Percentiles rank a stretch among this genome's conserved stretches.
phyloP scores from a whole-genome alignment of 1,140 invertebrate species.

The Lysiphlebus fabarum region DNA sequence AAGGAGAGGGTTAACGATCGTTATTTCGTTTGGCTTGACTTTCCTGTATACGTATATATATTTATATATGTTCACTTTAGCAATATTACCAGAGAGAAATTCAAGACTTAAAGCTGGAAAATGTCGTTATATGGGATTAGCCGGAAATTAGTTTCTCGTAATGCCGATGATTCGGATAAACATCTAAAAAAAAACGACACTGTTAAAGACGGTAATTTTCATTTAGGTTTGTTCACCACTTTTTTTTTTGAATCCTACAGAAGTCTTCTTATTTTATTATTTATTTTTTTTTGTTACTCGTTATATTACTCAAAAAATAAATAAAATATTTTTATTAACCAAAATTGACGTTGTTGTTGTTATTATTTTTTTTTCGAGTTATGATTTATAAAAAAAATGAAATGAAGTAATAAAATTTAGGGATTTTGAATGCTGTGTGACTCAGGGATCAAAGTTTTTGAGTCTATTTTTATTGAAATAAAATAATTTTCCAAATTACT shows the following conservation, averaged over 20 bases:
- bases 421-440: no score
- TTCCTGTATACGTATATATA: not conserved
- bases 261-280: not conserved
- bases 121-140: conserved; percentile 8
- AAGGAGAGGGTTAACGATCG: conserved; percentile 9
- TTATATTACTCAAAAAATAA: no score
- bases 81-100: not conserved
- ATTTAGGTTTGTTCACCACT: conserved; percentile 13
- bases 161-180: conserved; percentile 17
- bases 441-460: no score
- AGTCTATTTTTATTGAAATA: no score
- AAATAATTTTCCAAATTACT: no score
- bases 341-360: no score
- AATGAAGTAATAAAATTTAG: no score
- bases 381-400: no score
- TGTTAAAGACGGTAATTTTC: conserved; percentile 17
- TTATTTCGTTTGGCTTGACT: conserved; percentile 1
- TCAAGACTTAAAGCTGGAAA: not conserved
- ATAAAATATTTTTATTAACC: no score
- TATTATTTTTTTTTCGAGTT: no score
- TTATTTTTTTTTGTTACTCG: conserved; percentile 3
- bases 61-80: conserved; percentile 3
- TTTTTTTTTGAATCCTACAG: conserved; percentile 12
- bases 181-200: not conserved
- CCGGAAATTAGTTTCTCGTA: conserved; percentile 23